Evolutionary conservation across 1,140 invertebrate species (phyloP), one percentile per base, ranked within the genome.

Genomic region (Conus betulinus): DNA sequence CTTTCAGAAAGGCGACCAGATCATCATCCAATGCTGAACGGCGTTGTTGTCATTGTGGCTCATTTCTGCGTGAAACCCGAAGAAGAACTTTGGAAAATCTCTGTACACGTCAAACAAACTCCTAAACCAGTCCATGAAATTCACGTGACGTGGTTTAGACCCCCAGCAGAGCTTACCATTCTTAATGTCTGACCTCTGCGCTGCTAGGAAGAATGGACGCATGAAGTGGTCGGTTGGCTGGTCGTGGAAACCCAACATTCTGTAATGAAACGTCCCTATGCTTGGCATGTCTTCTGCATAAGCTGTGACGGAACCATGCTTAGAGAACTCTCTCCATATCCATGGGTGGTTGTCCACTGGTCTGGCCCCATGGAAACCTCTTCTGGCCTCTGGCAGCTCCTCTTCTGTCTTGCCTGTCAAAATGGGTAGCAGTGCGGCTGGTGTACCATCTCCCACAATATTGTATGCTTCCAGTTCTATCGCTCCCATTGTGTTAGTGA

Each of bases 181-280:
- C 92, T 89, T 84, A 25, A 93, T 8, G 96, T 96, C 96, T 96
- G 97, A 91, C 96, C 96, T 87, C 93, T 97, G 95, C 25, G 96
- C 95, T 11, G 96, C 96, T 52, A 97, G 89, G 91, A 97, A 98
- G 94, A 97, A 99, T 0, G 97, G 96, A 53, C 98, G 95, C 96
- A 98, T 97, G 93, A 98, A 99, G 95, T 99, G 98, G 95, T 99
- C 97, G 0, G 98, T 98, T 0, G 98, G 98, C 90, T 97, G 97
- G 1, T 96, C 88, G 87, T 97, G 95, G 94, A 99, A 99, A 0
- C 98, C 98, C 88, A 97, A 97, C 93, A 99, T 96, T 20, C 98
- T 96, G 94, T 98, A 98, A 39, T 97, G 98, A 92, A 99, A 99
- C 0, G 97, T 98, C 0, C 98, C 98, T 11, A 97, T 96, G 92